phyloP scores from a whole-genome alignment of 92 coral and sea anemone genomes.

The Phenganax stokvisi region DNA sequence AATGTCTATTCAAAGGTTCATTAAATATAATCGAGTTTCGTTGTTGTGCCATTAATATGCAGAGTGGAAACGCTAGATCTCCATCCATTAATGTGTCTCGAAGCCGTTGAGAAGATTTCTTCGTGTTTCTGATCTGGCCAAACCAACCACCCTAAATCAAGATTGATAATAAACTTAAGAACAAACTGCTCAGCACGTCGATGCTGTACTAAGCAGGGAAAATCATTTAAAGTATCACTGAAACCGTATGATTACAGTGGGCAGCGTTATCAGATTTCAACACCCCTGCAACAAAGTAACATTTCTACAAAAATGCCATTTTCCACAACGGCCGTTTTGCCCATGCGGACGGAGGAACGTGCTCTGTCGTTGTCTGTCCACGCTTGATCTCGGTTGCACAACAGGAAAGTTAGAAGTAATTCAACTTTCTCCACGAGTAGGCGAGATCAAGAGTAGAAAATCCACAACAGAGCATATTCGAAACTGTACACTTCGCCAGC shows the following conservation, averaged over 20 bases:
- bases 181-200: neutral
- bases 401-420: no score
- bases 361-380: no score
- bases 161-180: neutral
- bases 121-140: constrained; percentile 94
- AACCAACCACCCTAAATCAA: constrained; percentile 79
- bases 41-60: constrained; percentile 93
- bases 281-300: neutral
- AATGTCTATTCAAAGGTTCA: constrained; percentile 72
- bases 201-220: neutral
- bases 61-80: constrained; percentile 80
- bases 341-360: no score
- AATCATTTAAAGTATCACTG: neutral
- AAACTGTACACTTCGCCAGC: no score
- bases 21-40: constrained; percentile 87
- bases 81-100: constrained; percentile 86
- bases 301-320: neutral
- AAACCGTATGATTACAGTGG: neutral
- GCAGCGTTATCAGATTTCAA: neutral
- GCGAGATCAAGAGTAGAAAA: no score
- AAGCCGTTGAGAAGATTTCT: constrained; percentile 93
- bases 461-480: no score
- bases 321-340: neutral
- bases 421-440: no score
- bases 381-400: no score